Evolutionary conservation across 2,797 vertebrate genomes (phyloP), one percentile per base, ranked within the genome.

Genomic region (Microctenopoma lineatum): DNA sequence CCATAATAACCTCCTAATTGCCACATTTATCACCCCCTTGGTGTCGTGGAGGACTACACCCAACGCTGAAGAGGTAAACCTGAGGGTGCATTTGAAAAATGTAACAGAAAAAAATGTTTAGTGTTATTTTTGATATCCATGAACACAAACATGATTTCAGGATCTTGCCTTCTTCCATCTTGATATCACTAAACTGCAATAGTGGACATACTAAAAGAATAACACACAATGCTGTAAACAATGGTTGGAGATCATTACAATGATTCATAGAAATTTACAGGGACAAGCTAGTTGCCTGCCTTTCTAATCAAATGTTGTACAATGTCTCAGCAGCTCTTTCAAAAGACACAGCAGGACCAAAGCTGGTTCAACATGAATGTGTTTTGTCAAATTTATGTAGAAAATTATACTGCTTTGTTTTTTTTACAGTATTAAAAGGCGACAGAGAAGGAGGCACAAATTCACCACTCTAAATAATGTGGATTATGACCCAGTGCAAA

Each of bases 231-330:
- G 29, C 50, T 16, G n/a, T 14, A 41, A 41, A 15, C 14, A 41
- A 32, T 14, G 25, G 10, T 38, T 26, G 10, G 47, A 34, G 56
- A 48, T 59, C 52, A 56, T 64, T 62, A 41, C 47, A 38, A 11
- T 70, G 70, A 66, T 69, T 71, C 59, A 44, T n/a, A 5, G 54
- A 53, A 36, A 66, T 66, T 76, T 68, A 53, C 10, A 58, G 15
- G 34, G 47, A 55, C 54, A 47, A 46, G 50, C 27, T 51, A 13
- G n/a, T 14, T 55, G 41, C 53, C 64, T 65, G 5, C 6, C 60
- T 55, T 72, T 70, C 15, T 56, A 52, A 75, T 46, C 27, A n/a
- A 27, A 51, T 47, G 27, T 12, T 14, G 38, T 6, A 59, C 44
- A 59, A 45, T 9, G 42, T 7, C 3, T 7, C 36, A 16, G 36